Evolutionary conservation across 1,140 invertebrate species (phyloP), one percentile per base, ranked within the genome.

Genomic region (Dreissena polymorpha): DNA sequence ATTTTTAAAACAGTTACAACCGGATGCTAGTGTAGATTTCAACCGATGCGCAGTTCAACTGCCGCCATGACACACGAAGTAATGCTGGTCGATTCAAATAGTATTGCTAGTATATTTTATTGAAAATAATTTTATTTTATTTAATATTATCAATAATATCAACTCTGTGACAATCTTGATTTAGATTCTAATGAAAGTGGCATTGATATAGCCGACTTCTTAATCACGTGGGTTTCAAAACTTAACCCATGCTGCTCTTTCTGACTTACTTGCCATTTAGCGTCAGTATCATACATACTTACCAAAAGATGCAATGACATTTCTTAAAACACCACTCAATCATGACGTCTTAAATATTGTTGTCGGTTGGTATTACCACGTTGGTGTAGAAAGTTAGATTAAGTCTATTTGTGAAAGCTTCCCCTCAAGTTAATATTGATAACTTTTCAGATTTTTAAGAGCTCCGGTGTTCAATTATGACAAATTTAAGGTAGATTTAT

Each of bases 381-480:
- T 57, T 53, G 16, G 49, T 12, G 13, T 74, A n/a, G 72, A 21
- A 53, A 74, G 18, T 25, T 57, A 6, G 39, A 13, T 74, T 3
- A 18, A 25, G 57, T 55, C 27, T 16, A 57, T 57, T 12, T 10
- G 53, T 55, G n/a, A 18, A 18, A 18, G 16, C 70, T 23, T 29
- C 23, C n/a, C 16, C 57, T n/a, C 77, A 68, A 57, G 12, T 79
- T n/a, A 70, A 79, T 57, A 79, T 79, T 79, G 77, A 79, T 79
- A 64, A 64, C n/a, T 12, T 65, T 79, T 12, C 77, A 64, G 23
- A 18, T 79, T 18, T 79, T 79, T 55, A 69, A 71, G 55, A 70
- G 65, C 57, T 8, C 77, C 16, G 67, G 49, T 70, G 53, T 7
- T 23, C 67, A 68, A 51, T 57, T 79, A 21, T 70, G 77, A 67